These are phyloP conservation scores for Sylvilagus floridanus DNA, from an alignment of 2,797 vertebrate species.

Conservation along the genomic window DNA sequence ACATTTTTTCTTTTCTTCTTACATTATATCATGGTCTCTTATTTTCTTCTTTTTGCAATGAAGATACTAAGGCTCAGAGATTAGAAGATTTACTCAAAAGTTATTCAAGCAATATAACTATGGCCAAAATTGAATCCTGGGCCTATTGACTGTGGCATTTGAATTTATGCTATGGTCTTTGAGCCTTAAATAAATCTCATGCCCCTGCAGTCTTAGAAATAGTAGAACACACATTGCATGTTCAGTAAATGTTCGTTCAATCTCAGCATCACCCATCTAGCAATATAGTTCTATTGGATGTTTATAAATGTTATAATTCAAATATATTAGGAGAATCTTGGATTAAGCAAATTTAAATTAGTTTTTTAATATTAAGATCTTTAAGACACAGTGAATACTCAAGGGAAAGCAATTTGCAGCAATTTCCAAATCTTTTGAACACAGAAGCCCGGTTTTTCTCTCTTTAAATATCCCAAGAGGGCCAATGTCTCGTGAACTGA, in stretches of 20 bases:
- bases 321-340: background rate
- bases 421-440: conserved; percentile 47
- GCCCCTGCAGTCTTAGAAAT: background rate
- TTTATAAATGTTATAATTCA: background rate
- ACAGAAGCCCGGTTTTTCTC: background rate
- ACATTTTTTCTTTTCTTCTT: background rate
- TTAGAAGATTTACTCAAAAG: background rate
- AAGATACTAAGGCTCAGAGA: background rate
- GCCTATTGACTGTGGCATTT: background rate
- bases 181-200: background rate
- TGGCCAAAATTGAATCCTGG: background rate
- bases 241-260: background rate
- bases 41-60: background rate
- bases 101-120: background rate
- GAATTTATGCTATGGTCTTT: background rate
- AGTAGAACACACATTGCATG: accelerated
- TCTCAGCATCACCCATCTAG: background rate
- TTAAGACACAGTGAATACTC: background rate
- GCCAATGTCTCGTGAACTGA: background rate
- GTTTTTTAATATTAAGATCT: background rate
- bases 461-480: conserved; percentile 2
- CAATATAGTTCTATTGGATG: background rate
- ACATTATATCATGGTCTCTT: background rate
- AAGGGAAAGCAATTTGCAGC: background rate
- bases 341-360: background rate